Base-by-base conservation (phyloP, 2,113 vertebrate species). In the Misgurnus mizolepis region DNA sequence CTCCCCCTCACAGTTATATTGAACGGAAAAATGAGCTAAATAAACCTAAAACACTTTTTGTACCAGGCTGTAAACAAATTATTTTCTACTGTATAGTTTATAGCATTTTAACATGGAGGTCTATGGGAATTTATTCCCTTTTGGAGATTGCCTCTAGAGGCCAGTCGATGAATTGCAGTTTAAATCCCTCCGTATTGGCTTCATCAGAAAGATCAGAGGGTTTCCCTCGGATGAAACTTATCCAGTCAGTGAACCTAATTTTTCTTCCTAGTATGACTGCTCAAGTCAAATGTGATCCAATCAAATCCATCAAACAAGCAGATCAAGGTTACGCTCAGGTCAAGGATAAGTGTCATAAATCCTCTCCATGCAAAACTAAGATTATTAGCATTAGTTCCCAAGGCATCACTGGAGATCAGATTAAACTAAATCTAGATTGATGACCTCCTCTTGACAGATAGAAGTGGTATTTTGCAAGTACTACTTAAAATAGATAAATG, bases 391-490 rank as follows among this genome's bases (percentile, higher is more conserved):
- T 64, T 53, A 7, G 43, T 40, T 58, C 5, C 27, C 41, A 40
- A 4, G 66, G 47, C 27, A 40, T 66, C 34, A 41, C 75, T 14
- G 11, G 15, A 65, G 62, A 66, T 77, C 39, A 67, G 47, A 65
- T 14, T 53, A 10, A 67, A 39, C 72, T 55, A 67, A 50, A 66
- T 53, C 62, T 11, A 77, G 49, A 53, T 5, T 53, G 47, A 67
- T 77, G 40, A 66, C 49, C 62, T 55, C 3, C 47, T 55, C 62
- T 77, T 55, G 34, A 77, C 27, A 39, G 14, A 76, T 64, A 53
- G 27, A 12, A 53, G 62, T 75, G 43, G 7, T 3, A 62, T 75
- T 62, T 74, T 74, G 11, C 60, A 53, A 62, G 61, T 4, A 50
- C 14, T 76, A 18, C 61, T 18, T 66, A 55, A 40, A 34, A 64